Percentiles rank a stretch among this genome's conserved stretches.
Conservation (phyloP, 2,113 vertebrate species). For the Cyrtonyx montezumae region DNA sequence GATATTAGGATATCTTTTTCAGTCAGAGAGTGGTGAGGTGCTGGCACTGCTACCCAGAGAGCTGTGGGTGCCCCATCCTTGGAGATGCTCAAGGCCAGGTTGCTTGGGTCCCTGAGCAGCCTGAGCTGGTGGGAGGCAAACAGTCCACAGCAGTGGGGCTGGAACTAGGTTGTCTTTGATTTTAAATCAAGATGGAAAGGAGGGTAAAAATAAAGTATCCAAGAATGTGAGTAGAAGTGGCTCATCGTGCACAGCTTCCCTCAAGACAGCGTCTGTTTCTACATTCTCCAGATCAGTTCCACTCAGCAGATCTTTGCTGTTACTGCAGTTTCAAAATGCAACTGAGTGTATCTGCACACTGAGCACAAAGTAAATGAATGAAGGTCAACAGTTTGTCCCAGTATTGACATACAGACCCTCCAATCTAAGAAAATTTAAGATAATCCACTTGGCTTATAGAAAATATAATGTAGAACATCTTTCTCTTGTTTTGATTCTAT, state of each 20-base stretch:
- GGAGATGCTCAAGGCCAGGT: no score
- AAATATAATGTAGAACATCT: neutral
- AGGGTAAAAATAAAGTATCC: neutral
- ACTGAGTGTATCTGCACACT: neutral
- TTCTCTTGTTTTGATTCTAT: neutral
- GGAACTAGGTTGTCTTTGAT: neutral
- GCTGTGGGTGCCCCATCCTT: no score
- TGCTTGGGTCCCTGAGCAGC: no score
- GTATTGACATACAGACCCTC: rapidly evolving
- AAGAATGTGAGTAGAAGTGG: neutral
- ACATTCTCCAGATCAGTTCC: neutral
- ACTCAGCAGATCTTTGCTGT: neutral
- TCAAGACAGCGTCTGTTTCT: neutral
- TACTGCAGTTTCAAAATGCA: neutral
- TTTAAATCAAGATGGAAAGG: neutral
- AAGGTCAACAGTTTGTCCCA: neutral
- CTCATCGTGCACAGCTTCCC: neutral
- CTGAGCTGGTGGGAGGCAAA: no score
- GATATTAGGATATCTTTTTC: no score
- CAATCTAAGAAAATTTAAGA: neutral
- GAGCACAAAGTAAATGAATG: neutral
- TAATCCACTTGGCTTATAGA: neutral
- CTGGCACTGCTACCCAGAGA: no score
- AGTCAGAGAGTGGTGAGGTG: no score
- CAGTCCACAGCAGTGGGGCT: no score